Evolutionary conservation across 1,140 invertebrate species (phyloP), one percentile per base, ranked within the genome.

Genomic region (Micrasema longulum): DNA sequence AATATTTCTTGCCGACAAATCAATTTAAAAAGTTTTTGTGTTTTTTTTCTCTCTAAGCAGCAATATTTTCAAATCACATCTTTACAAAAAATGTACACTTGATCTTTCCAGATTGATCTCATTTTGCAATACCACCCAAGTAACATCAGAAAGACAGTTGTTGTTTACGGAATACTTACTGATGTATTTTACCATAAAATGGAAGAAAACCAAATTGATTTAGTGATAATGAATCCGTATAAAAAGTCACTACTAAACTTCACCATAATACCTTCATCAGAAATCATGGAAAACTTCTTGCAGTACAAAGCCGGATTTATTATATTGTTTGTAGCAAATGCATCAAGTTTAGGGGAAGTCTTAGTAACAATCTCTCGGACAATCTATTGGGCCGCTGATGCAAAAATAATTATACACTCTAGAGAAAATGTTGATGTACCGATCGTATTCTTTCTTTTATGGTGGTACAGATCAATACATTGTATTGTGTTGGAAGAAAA

Each of bases 91-190:
- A n/a, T n/a, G n/a, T n/a, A n/a, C n/a, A n/a, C n/a, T n/a, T n/a
- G n/a, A n/a, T n/a, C n/a, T n/a, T 66, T 20, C 66, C 47, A 74
- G 72, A 35, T 66, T 11, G 41, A 74, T n/a, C 35, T 74, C 38
- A 41, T 74, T 43, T 38, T 26, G 0, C 6, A 57, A 7, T 22
- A 74, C 31, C 45, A 67, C 41, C 22, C 47, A 16, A 26, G 31
- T 22, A 35, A 57, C 48, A 43, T 67, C 31, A 66, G 35, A 70
- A 36, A 4, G 7, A 68, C 52, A 23, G 41, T 75, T 1, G 4
- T 75, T 3, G 5, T 75, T 2, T 75, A 71, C 48, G 73, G 73
- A 66, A 12, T 11, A 12, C 35, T 65, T 18, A 57, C 72, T 31
- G 38, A 23, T 9, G n/a, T 38, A 1, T 6, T 67, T 67, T 68